These are phyloP conservation scores for Ips nitidus DNA, from an alignment of 1,140 invertebrate species.

Conservation along the genomic window DNA sequence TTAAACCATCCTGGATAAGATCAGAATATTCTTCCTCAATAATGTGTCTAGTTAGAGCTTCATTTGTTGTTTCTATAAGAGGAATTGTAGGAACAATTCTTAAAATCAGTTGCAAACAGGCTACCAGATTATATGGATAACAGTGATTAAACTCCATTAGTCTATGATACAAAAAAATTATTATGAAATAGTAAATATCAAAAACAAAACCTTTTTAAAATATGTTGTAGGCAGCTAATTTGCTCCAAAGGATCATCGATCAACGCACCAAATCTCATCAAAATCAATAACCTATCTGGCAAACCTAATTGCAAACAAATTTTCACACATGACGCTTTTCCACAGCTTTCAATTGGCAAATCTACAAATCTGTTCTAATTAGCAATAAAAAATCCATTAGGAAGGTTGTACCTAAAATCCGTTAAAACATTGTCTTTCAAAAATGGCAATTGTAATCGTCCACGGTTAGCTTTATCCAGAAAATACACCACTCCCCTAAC, in stretches of 20 bases:
- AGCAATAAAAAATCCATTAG: background rate
- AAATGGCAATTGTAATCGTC: constrained; percentile 56
- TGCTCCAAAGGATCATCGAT: constrained; percentile 55
- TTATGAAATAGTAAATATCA: background rate
- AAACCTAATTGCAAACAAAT: constrained; percentile 67
- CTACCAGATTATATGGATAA: constrained; percentile 67
- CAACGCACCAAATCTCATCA: constrained; percentile 69
- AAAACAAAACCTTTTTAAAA: constrained; percentile 54
- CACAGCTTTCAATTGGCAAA: constrained; percentile 76
- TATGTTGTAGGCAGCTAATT: constrained; percentile 57
- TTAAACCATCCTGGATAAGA: constrained; percentile 62
- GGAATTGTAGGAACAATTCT: constrained; percentile 59
- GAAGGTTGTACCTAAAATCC: too few species aligned
- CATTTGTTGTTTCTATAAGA: constrained; percentile 49
- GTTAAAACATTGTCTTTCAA: background rate
- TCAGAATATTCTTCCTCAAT: constrained; percentile 64
- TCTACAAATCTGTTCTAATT: constrained; percentile 65
- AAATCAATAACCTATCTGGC: constrained; percentile 70
- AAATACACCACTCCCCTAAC: constrained; percentile 73
- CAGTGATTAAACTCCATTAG: constrained; percentile 63
- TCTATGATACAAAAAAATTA: constrained; percentile 44
- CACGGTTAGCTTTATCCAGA: constrained; percentile 68
- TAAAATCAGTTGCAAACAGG: constrained; percentile 67
- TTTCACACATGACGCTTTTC: constrained; percentile 64
- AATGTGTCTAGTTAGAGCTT: constrained; percentile 57